Base-by-base conservation (phyloP, 2,888 invertebrate species). In the Troides helena region DNA sequence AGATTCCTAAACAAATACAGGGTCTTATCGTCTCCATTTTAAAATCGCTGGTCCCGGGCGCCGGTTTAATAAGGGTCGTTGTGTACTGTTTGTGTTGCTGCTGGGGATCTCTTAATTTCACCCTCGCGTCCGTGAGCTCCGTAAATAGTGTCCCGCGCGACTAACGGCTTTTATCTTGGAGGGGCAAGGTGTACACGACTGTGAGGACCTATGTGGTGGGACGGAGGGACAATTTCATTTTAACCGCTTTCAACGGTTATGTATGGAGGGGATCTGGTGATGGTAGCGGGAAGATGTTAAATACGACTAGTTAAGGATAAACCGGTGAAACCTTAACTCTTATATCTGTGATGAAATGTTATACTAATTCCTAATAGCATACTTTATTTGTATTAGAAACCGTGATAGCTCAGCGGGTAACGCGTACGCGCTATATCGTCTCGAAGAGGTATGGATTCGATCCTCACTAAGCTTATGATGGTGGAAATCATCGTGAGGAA, bases 21-120 rank as follows among this genome's bases (percentile, higher is more conserved):
- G 71, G 75, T 71, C 74, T 80, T 80, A 80, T 81, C 78, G 76
- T 84, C 85, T 86, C 85, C 85, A 85, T 87, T 90, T 87, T 88
- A 86, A 86, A 88, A 84, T 78, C 80, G 75, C 77, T 78, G 74
- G 74, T 71, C 61, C 70, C 39, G 74, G 78, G 75, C 5, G 72
- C 74, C 72, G 76, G 79, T 77, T 82, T 85, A 89, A 88, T 89
- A 89, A 88, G 87, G 87, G 85, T 84, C 83, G 83, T 82, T 84
- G 76, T 79, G 81, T 81, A 82, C 80, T 85, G 87, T 88, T 88
- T 88, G 84, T 81, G 78, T 77, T 81, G 78, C 79, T 74, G 79
- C 80, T 78, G 79, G 80, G 81, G 86, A 89, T 89, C 88, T 88
- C 90, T 90, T 89, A 89, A 90, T 90, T 90, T 90, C 77, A 84